Evolutionary conservation across 2,888 invertebrate genomes (phyloP), one percentile per base, ranked within the genome.

Genomic region (Pristionchus entomophagus): DNA sequence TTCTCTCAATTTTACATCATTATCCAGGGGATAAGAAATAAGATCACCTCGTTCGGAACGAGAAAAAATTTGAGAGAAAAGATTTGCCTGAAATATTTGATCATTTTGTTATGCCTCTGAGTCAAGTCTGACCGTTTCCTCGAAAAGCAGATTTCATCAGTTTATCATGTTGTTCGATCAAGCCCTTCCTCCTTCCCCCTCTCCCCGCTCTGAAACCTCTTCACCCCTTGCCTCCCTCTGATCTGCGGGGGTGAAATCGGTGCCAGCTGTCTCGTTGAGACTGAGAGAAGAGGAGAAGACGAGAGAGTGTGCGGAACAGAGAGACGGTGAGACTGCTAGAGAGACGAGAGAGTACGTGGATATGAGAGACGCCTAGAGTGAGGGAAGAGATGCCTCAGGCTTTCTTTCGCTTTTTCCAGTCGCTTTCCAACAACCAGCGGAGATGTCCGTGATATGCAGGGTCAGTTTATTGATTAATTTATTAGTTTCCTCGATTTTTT

Each of bases 341-440:
- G 45, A 12, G 77, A 32, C 26, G 77, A 41, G 77, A 77, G 77
- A 77, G 14, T 0, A 4, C 26, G 2, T 12, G 45, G 26, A 77
- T 65, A n/a, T 10, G 77, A 77, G 77, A n/a, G 77, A 77, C n/a
- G 38, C 8, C 26, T 14, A 45, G 14, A n/a, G 32, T 3, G 26
- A 45, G 10, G 14, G 65, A 35, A n/a, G 51, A 49, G 26, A 1
- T 12, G 51, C 14, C 78, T 80, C 78, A 80, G 78, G 49, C 78
- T 51, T 80, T 80, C 78, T 80, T 49, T 77, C 51, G 6, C 73
- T 73, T n/a, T 45, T 26, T 41, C n/a, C n/a, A n/a, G n/a, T 73
- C 32, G 32, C 45, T 73, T 32, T 12, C 2, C 26, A 65, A 29
- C 32, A 19, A 17, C 73, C 62, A 1, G 2, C 32, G 17, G 1